Percentiles rank a stretch among this genome's conserved stretches.
These are phyloP conservation scores for Eretmochelys imbricata DNA, from an alignment of 2,113 vertebrate species.

Conservation along the genomic window DNA sequence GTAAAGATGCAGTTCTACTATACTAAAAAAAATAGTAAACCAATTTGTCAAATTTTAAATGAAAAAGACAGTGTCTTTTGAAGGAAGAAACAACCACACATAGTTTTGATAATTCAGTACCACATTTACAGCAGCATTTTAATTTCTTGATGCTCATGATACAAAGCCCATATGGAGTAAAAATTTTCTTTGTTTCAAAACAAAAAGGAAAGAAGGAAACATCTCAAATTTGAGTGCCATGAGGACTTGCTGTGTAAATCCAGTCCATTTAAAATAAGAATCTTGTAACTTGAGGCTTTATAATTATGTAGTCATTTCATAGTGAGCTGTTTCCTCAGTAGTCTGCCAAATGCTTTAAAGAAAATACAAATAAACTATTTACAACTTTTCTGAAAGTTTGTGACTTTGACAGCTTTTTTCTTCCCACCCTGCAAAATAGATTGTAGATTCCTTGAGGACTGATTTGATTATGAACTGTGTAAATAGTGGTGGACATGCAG, in stretches of 20 bases:
- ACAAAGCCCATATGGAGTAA: not conserved
- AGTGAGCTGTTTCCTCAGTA: not conserved
- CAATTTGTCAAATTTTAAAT: not conserved
- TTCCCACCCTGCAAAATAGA: not conserved
- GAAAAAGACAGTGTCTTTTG: not conserved
- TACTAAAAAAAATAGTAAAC: conserved; percentile 1
- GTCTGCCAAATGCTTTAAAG: not conserved
- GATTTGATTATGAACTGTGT: not conserved
- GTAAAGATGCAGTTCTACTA: not conserved
- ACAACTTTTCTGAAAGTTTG: not conserved
- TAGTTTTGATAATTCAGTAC: not conserved
- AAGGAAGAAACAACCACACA: not conserved
- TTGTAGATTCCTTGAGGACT: not conserved
- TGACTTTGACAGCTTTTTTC: not conserved
- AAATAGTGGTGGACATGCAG: not conserved
- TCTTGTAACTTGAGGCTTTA: not conserved
- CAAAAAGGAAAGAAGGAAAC: not conserved
- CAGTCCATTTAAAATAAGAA: not conserved
- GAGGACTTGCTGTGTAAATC: not conserved
- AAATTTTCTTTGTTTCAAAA: not conserved
- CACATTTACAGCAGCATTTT: not conserved
- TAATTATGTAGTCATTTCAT: not conserved
- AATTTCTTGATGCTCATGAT: not conserved
- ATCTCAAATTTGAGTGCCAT: not conserved
- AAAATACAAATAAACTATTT: not conserved